Percentiles rank a stretch among this genome's conserved stretches.
These are phyloP conservation scores for Tichodroma muraria DNA, from an alignment of 2,113 vertebrate species.

Conservation along the genomic window DNA sequence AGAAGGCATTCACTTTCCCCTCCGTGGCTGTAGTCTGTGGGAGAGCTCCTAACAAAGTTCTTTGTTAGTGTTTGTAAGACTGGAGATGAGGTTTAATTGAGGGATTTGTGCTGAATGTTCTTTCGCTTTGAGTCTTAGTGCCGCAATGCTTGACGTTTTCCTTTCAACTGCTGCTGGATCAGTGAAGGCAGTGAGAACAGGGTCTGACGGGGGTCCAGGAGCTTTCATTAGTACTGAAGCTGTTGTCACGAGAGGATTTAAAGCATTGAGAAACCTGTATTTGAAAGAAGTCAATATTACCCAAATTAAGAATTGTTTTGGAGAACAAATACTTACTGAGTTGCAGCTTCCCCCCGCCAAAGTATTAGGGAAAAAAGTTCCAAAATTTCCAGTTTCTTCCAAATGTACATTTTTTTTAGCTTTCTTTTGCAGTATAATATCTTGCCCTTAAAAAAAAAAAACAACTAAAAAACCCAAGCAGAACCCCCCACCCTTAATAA, in stretches of 20 bases:
- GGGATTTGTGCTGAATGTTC: slow-evolving; percentile 57
- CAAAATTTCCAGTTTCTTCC: not conserved
- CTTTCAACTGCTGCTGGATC: slow-evolving; percentile 61
- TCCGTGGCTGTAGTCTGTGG: not conserved
- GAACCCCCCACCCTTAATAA: not conserved
- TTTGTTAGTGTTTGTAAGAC: slow-evolving; percentile 49
- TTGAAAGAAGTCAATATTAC: slow-evolving; percentile 46
- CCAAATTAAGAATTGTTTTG: slow-evolving; percentile 31
- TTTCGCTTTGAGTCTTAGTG: slow-evolving; percentile 63
- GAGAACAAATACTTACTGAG: not conserved
- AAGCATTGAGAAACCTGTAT: slow-evolving; percentile 62
- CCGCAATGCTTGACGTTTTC: slow-evolving; percentile 61
- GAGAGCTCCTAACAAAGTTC: slow-evolving; percentile 42
- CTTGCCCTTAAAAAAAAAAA: not conserved
- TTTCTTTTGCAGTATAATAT: not conserved
- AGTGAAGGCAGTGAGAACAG: slow-evolving; percentile 44
- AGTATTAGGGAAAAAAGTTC: not conserved
- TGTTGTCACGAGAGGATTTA: slow-evolving; percentile 62
- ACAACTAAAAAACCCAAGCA: too few relatives aligned
- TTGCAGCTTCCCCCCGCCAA: not conserved
- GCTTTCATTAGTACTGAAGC: slow-evolving; percentile 60
- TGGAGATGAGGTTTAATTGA: slow-evolving; percentile 47
- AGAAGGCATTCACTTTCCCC: slow-evolving; percentile 27
- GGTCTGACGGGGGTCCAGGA: slow-evolving; percentile 43
- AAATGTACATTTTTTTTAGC: not conserved